Evolutionary conservation across 2,888 invertebrate genomes (phyloP), one percentile per base, ranked within the genome.

Genomic region (Ophion slaviceki): DNA sequence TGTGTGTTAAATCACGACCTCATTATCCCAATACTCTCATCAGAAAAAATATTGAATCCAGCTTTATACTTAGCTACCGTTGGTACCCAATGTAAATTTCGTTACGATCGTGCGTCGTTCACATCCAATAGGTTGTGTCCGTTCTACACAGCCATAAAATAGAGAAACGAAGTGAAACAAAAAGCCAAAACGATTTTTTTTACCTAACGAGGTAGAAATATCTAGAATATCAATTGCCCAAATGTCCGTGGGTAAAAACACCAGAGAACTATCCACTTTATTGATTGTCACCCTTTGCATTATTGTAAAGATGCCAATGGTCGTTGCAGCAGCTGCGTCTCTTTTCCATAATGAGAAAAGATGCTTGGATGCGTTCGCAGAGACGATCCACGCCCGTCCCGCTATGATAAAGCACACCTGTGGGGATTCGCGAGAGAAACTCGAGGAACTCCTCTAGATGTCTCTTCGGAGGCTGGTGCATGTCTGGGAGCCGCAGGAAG

Each of bases 371-470:
- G 36, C 17, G 53, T 70, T 70, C n/a, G 10, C 57, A 40, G 40
- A 78, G 7, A 81, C 80, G 78, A 36, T 68, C 62, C 62, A 68
- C 59, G 79, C 28, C 62, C 45, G 79, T 85, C 14, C 88, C 86
- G 84, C 84, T 88, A 87, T 84, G 80, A 88, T 83, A 80, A 81
- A 82, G 78, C 76, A 71, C 84, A 66, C 71, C 82, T 71, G 70
- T 36, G 84, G 47, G 68, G 62, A 53, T 45, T 57, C 74, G 68
- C 28, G 45, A 17, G 71, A 74, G 82, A 76, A 53, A 53, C 53
- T 53, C 75, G 75, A 64, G 57, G 74, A 68, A 78, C 78, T 45
- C 64, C 67, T 68, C 74, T 53, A 64, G 59, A 20, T 36, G 64
- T 67, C 71, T 67, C 66, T 45, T 62, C 74, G 86, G 75, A 75